These are phyloP conservation scores for Lerema accius DNA, from an alignment of 1,140 invertebrate species.

Conservation along the genomic window DNA sequence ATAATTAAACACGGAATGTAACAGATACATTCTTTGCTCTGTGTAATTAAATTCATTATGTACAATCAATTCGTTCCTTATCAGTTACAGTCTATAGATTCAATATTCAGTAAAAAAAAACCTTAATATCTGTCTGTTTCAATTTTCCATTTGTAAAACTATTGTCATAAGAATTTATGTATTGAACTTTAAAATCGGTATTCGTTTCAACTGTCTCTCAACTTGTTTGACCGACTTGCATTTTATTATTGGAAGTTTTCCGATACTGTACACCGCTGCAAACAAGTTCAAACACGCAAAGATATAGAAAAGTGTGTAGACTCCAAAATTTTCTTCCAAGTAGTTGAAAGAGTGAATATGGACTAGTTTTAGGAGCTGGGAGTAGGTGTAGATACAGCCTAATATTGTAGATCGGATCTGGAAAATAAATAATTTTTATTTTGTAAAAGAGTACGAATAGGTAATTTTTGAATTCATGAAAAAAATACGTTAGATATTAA, in stretches of 20 bases:
- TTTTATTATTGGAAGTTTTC: slow-evolving; percentile 56
- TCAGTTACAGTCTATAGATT: too few relatives aligned
- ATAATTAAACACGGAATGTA: too few relatives aligned
- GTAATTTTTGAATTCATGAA: too few relatives aligned
- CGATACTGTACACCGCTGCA: slow-evolving; percentile 59
- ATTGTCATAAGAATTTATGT: neutral
- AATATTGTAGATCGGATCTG: slow-evolving; percentile 60
- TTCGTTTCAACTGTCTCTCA: slow-evolving; percentile 62
- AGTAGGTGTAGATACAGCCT: slow-evolving; percentile 50
- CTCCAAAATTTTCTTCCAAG: slow-evolving; percentile 60
- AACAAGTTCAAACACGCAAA: slow-evolving; percentile 62
- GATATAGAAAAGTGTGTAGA: slow-evolving; percentile 63
- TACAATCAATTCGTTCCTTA: too few relatives aligned
- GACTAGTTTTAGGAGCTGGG: slow-evolving; percentile 54
- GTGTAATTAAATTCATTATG: too few relatives aligned
- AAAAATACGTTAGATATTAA: too few relatives aligned
- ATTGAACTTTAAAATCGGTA: slow-evolving; percentile 49
- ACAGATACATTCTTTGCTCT: too few relatives aligned
- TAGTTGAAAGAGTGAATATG: slow-evolving; percentile 59
- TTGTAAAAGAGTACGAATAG: neutral
- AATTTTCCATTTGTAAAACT: too few relatives aligned
- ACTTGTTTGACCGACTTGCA: slow-evolving; percentile 56
- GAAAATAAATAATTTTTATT: slow-evolving; percentile 35
- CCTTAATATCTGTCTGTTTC: too few relatives aligned
- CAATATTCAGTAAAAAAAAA: too few relatives aligned